Evolutionary conservation across 2,888 invertebrate genomes (phyloP).

Genomic region (Plebejus anna): DNA sequence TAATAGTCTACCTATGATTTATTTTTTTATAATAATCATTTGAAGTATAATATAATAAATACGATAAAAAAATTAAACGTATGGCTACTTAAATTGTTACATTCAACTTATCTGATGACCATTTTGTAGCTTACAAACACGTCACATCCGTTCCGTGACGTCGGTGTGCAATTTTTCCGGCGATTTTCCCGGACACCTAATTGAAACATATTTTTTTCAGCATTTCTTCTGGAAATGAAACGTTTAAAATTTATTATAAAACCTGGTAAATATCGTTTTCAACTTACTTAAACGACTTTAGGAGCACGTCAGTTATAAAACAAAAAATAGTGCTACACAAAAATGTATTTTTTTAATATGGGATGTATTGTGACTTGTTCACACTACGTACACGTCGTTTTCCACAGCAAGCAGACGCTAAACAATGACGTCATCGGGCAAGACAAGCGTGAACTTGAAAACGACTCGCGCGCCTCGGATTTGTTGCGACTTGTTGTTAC

Average conservation of each 20-base stretch:
- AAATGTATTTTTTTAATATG: not conserved
- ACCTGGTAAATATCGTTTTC: no score
- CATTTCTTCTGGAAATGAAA: not conserved
- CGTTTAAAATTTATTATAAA: no score
- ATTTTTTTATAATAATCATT: no score
- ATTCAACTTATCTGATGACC: not conserved
- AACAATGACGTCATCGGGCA: conserved; percentile 39
- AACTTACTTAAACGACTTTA: no score
- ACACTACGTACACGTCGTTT: not conserved
- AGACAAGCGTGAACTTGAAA: conserved; percentile 65
- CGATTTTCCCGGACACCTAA: not conserved
- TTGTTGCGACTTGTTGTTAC: conserved; percentile 74
- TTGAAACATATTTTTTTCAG: not conserved
- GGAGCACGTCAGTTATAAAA: no score
- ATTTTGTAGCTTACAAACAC: not conserved
- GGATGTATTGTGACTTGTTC: not conserved
- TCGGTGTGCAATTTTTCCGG: not conserved
- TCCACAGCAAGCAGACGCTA: not conserved
- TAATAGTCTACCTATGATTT: no score
- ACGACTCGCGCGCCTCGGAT: conserved; percentile 77
- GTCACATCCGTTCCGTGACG: not conserved
- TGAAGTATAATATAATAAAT: no score
- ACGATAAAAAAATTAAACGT: no score
- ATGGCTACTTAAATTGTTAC: not conserved
- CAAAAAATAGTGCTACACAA: no score